Base-by-base conservation (phyloP, 2,113 vertebrate genomes). In the Balaenoptera acutorostrata region DNA sequence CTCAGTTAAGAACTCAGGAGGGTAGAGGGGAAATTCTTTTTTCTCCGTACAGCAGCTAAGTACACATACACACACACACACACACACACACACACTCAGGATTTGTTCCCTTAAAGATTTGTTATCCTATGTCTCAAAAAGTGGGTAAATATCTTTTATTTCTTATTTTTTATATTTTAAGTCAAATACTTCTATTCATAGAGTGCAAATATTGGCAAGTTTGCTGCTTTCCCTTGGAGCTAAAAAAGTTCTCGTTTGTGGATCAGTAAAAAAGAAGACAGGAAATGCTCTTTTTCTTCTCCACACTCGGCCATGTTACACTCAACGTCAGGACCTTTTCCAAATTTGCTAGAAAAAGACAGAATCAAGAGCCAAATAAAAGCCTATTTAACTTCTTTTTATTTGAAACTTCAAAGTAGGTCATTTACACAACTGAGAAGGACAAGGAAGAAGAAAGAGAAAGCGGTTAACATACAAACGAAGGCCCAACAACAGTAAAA, bases 351-450 rank as follows among this genome's bases (percentile, higher is more conserved):
- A 75, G 93, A 96, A 94, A 96, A 96, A 96, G 96, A 84, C 90
- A 82, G 91, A 94, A 94, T 94, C 96, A 85, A 91, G 91, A 74
- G 95, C 95, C 96, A 97, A 96, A 97, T 88, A 92, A 97, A 98
- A 96, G 93, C 96, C 97, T 81, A 94, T 98, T 98, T 97, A 97
- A 97, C 96, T 97, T 97, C 95, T 96, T 92, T 98, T 96, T 97
- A 95, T 97, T 94, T 86, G 96, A 82, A 96, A 97, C 93, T 97
- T 98, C 97, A 98, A 98, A 98, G 97, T 98, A 97, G 96, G 96
- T 96, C 97, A 98, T 97, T 97, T 89, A 59, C 94, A 69, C 97
- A 93, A 93, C 68, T 64, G 64, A 82, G 96, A 95, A 90, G 90
- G 36, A 88, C 71, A 39, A 11, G 46, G 81, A 92, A 77, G 85